Percentiles rank a stretch among this genome's conserved stretches.
Conservation (phyloP, 2,113 vertebrate genomes). For the Cebus imitator region DNA sequence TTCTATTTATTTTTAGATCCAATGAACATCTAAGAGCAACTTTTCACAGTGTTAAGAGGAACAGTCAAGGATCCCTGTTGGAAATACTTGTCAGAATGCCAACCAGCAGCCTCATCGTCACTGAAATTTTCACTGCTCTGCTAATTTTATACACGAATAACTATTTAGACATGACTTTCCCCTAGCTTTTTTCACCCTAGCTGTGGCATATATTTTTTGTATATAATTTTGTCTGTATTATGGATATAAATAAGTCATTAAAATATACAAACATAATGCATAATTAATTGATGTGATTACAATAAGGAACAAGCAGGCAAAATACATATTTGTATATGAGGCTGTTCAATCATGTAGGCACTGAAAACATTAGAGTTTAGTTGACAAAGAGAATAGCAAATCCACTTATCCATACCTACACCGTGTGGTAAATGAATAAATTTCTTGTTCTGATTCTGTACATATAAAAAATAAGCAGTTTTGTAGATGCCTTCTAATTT, state of each 20-base stretch:
- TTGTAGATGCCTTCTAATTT: neutral
- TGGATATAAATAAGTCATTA: slow-evolving; percentile 67
- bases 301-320: slow-evolving; percentile 50
- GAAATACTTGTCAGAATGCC: slow-evolving; percentile 38
- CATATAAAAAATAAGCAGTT: neutral
- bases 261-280: slow-evolving; percentile 55
- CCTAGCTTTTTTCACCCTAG: slow-evolving; percentile 33
- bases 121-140: slow-evolving; percentile 3
- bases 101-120: neutral
- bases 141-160: slow-evolving; percentile 39
- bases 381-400: neutral
- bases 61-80: slow-evolving; percentile 1
- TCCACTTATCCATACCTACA: neutral
- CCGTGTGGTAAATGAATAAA: neutral
- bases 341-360: neutral
- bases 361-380: neutral
- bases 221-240: slow-evolving; percentile 60
- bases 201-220: slow-evolving; percentile 28
- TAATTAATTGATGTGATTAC: slow-evolving; percentile 70
- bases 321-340: slow-evolving; percentile 39
- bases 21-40: slow-evolving; percentile 30
- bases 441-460: neutral
- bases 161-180: slow-evolving; percentile 42
- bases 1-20: slow-evolving; percentile 51
- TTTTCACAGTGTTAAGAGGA: slow-evolving; percentile 29